Evolutionary conservation across 2,888 invertebrate genomes (phyloP).

Genomic region (Eurytoma californica): DNA sequence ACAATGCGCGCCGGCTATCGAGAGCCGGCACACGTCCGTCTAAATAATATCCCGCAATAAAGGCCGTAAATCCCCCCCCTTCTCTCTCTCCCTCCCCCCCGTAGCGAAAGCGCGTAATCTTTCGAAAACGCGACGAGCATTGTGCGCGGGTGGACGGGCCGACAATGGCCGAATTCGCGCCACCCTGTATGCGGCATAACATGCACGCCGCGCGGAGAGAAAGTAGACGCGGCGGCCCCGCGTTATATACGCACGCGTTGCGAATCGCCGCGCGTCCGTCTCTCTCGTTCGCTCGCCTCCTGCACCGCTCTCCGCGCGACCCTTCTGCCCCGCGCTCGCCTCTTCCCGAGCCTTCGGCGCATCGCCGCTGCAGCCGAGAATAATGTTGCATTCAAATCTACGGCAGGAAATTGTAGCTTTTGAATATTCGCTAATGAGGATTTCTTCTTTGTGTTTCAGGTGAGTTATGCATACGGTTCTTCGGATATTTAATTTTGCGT

Average conservation of each 20-base stretch:
- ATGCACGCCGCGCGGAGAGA: conserved; percentile 1
- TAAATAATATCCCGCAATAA: conserved; percentile 53
- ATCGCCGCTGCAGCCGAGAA: no score
- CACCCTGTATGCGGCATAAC: background rate
- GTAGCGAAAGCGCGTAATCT: conserved; percentile 47
- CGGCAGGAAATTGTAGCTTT: no score
- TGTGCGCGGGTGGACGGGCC: conserved; percentile 2
- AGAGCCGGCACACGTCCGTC: conserved; percentile 42
- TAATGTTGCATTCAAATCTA: no score
- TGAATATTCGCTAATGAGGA: no score
- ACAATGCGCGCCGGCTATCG: conserved; percentile 29
- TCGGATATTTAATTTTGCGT: no score
- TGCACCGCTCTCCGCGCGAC: conserved; percentile 4
- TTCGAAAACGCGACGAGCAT: conserved; percentile 42
- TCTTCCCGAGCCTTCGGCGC: background rate
- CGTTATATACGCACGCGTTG: background rate
- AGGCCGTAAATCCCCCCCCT: conserved; percentile 44
- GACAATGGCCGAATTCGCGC: conserved; percentile 16
- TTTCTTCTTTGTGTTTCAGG: no score
- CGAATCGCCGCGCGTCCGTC: background rate
- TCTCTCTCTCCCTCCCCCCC: no score
- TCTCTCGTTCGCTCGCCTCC: conserved; percentile 17
- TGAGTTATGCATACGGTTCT: no score
- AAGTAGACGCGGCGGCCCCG: background rate
- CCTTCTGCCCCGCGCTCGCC: background rate